Percentiles rank a stretch among this genome's conserved stretches.
Conservation (phyloP, 2,113 vertebrate genomes). For the Syrmaticus mikado region DNA sequence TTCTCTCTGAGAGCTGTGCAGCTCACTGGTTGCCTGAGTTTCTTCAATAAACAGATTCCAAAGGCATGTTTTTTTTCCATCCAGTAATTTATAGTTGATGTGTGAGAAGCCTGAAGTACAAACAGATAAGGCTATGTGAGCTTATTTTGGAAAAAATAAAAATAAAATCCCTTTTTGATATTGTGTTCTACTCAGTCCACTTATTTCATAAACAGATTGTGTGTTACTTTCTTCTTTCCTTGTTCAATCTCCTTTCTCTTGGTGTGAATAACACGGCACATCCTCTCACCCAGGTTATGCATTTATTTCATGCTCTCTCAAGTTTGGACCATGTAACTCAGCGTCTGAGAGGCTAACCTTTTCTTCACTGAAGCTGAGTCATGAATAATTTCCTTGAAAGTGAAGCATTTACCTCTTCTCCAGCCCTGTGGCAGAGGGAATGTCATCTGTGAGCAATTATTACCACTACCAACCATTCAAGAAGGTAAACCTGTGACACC, state of each 20-base stretch:
- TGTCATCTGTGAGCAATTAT: neutral
- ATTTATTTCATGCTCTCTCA: conserved; percentile 68
- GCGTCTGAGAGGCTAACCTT: conserved; percentile 19
- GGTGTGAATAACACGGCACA: conserved; percentile 33
- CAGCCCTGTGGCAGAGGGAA: conserved; percentile 13
- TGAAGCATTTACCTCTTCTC: conserved; percentile 43
- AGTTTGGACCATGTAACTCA: conserved; percentile 39
- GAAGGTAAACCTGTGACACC: neutral
- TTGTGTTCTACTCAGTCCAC: conserved; percentile 19
- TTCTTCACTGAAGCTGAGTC: conserved; percentile 17
- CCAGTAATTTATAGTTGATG: conserved; percentile 54
- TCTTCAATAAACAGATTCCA: conserved; percentile 59
- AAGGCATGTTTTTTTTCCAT: conserved; percentile 55
- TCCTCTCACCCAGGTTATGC: conserved; percentile 42
- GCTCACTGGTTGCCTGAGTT: conserved; percentile 31
- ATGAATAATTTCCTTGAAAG: conserved; percentile 66
- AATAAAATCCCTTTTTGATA: conserved; percentile 9
- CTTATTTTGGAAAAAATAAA: conserved; percentile 26
- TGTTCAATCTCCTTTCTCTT: conserved; percentile 35
- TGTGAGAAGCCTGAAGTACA: conserved; percentile 46
- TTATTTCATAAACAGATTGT: conserved; percentile 46
- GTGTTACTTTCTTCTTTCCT: neutral
- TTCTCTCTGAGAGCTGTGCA: conserved; percentile 58
- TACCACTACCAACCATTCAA: neutral
- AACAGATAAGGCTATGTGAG: conserved; percentile 51